Evolutionary conservation across 2,797 vertebrate species (phyloP), one percentile per base, ranked within the genome.

Genomic region (Onychomys leucogaster): DNA sequence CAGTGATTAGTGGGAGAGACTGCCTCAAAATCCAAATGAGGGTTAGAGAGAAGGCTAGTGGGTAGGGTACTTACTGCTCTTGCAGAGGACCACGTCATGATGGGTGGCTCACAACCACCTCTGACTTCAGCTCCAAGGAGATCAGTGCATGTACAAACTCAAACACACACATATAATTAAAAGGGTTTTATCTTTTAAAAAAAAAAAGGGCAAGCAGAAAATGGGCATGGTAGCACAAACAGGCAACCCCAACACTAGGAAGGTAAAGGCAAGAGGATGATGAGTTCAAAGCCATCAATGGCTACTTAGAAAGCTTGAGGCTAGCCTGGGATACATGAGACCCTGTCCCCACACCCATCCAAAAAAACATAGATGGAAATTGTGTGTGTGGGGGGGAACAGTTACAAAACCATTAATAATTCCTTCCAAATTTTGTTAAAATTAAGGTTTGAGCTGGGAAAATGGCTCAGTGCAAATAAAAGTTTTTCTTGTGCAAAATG

Each of bases 391-490:
- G 52, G 29, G 78, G 52, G 29, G 78, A 49, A 9, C 59, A 49
- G 41, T 37, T 83, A 96, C 34, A 52, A 90, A 97, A 85, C 19
- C n/a, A 61, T 52, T 16, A 90, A 80, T 77, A 92, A 27, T 84
- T 87, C 2, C 29, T 90, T 57, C 16, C 27, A 14, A 71, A 59
- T 94, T 93, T 49, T 25, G 59, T 49, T 37, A 77, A 34, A 61
- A 85, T 77, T 59, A 89, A 89, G 16, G 32, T 73, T 41, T 25
- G 37, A 10, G 21, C 21, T 41, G 71, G 37, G 34, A 19, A 80
- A 32, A 80, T n/a, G 46, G 46, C 46, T 78, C 16, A 52, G 27
- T 32, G 77, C 14, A 52, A 8, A 14, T 52, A 78, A 55, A 49
- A 77, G 1, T 29, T 49, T 77, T 34, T 78, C 29, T 49, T 78